Percentiles rank a stretch among this genome's conserved stretches.
Conservation (phyloP, 2,888 invertebrate genomes). For the Eupithecia exiguata region DNA sequence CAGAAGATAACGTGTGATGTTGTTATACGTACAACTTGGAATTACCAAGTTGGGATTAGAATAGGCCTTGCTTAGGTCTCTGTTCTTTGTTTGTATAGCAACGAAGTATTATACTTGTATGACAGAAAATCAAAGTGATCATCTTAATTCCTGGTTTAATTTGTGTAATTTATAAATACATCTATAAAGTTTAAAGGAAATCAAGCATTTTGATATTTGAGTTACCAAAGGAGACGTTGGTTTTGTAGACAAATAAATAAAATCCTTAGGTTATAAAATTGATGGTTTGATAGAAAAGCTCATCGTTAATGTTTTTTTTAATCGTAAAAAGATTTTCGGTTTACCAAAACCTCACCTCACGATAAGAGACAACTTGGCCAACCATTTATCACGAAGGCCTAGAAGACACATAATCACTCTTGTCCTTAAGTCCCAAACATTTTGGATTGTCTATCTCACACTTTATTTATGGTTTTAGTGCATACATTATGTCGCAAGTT, state of each 20-base stretch:
- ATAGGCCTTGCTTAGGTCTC: not conserved
- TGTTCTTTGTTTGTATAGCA: not conserved
- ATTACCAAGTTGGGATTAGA: constrained; percentile 1
- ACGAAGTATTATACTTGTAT: not conserved
- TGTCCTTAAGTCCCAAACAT: no score
- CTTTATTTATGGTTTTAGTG: no score
- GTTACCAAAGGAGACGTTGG: no score
- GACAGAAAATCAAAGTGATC: no score
- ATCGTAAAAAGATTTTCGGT: not conserved
- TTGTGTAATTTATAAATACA: no score
- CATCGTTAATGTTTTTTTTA: not conserved
- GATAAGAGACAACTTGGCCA: not conserved
- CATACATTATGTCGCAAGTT: no score
- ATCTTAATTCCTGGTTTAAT: no score
- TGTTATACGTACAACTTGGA: constrained; percentile 1
- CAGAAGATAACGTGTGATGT: constrained; percentile 7
- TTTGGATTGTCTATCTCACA: not conserved
- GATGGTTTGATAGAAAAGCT: not conserved
- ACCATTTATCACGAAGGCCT: not conserved
- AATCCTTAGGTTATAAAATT: not conserved
- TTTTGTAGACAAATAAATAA: not conserved
- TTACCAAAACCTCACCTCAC: not conserved
- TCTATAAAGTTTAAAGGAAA: no score
- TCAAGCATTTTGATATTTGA: no score
- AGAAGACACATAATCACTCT: not conserved